phyloP scores from a whole-genome alignment of 1,140 invertebrate genomes.

The Drosophila navojoa region DNA sequence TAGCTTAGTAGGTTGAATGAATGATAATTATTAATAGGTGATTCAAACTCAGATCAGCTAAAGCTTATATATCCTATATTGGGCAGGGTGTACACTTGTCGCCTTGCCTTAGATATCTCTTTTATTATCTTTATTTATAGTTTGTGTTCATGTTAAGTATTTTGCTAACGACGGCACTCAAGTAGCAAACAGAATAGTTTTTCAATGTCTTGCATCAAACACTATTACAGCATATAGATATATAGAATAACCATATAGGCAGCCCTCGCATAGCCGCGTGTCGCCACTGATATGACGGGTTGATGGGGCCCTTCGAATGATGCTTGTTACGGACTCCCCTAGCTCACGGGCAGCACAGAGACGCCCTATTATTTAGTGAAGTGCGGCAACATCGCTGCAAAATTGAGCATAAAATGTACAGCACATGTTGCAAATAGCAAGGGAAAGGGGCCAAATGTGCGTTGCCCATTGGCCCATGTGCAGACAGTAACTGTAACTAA shows the following conservation, averaged over 20 bases:
- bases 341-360: constrained; percentile 45
- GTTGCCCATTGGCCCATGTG: too few species aligned
- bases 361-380: constrained; percentile 73
- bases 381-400: constrained; percentile 55
- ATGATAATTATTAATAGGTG: too few species aligned
- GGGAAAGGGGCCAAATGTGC: not conserved
- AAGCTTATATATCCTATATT: not conserved
- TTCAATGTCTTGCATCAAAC: too few species aligned
- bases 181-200: too few species aligned
- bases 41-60: too few species aligned
- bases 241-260: constrained; percentile 22
- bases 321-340: constrained; percentile 15
- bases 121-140: constrained; percentile 17
- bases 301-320: not conserved
- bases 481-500: constrained; percentile 9
- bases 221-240: not conserved
- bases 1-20: too few species aligned
- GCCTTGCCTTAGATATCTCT: not conserved
- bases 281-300: not conserved
- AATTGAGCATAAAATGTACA: constrained; percentile 39
- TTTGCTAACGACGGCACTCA: constrained; percentile 15
- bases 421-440: constrained; percentile 51
- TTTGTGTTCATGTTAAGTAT: constrained; percentile 55
- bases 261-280: constrained; percentile 4
- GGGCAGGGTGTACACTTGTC: not conserved